These are phyloP conservation scores for Schizothorax lantsangensis DNA, from an alignment of 2,797 vertebrate species.

Conservation along the genomic window DNA sequence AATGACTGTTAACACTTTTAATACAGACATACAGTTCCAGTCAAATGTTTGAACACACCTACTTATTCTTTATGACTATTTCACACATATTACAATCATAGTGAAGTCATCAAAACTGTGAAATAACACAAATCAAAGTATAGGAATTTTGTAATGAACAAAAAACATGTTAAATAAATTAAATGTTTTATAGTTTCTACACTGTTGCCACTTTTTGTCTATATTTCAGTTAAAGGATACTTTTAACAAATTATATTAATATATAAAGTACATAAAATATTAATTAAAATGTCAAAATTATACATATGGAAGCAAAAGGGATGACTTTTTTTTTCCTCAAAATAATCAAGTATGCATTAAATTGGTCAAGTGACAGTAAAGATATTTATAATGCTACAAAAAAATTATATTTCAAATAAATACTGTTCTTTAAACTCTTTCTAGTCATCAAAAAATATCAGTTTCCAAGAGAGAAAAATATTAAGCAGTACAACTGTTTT, in stretches of 20 bases:
- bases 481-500: neutral
- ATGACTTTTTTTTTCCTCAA: neutral
- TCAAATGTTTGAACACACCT: neutral
- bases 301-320: neutral
- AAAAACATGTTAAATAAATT: neutral
- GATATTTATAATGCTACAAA: neutral
- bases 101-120: neutral
- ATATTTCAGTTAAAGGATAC: neutral
- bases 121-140: neutral
- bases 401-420: neutral
- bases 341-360: neutral
- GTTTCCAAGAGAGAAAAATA: neutral
- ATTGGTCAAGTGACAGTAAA: neutral
- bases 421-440: neutral
- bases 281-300: neutral
- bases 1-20: constrained; percentile 7
- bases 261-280: neutral
- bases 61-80: neutral
- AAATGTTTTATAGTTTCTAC: neutral
- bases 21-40: neutral
- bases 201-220: neutral
- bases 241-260: neutral
- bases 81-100: neutral
- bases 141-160: neutral
- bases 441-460: too few relatives aligned